Evolutionary conservation across 2,888 invertebrate species (phyloP).

Genomic region (Ichneumoninae sp.): DNA sequence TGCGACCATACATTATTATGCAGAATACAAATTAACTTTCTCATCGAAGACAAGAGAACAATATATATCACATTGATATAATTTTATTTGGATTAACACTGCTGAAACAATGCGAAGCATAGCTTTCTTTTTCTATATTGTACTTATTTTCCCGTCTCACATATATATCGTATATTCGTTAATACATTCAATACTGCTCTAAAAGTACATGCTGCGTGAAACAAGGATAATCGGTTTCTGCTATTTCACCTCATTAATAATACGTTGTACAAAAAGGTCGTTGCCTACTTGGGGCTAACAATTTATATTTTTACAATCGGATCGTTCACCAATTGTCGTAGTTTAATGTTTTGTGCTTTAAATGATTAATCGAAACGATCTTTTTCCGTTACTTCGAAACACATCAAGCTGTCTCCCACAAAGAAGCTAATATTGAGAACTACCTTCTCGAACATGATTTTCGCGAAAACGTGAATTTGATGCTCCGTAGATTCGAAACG

Average conservation of each 20-base stretch:
- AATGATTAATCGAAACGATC: slow-evolving; percentile 31
- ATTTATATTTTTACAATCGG: slow-evolving; percentile 37
- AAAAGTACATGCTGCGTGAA: slow-evolving; percentile 59
- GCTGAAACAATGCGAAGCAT: slow-evolving; percentile 77
- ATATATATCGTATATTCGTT: slow-evolving; percentile 39
- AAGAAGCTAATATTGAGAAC: slow-evolving; percentile 32
- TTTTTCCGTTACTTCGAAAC: slow-evolving; percentile 20
- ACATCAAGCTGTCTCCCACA: slow-evolving; percentile 38
- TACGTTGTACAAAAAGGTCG: slow-evolving; percentile 52
- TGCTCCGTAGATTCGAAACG: background rate
- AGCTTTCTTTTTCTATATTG: slow-evolving; percentile 67
- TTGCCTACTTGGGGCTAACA: slow-evolving; percentile 18
- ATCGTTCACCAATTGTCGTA: slow-evolving; percentile 27
- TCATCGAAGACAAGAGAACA: slow-evolving; percentile 37
- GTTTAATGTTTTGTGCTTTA: slow-evolving; percentile 42
- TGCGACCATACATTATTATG: slow-evolving; percentile 62
- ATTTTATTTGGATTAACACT: slow-evolving; percentile 76
- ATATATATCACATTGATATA: slow-evolving; percentile 65
- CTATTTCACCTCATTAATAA: slow-evolving; percentile 17
- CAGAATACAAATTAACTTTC: slow-evolving; percentile 15
- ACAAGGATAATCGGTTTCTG: slow-evolving; percentile 29
- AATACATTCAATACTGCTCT: slow-evolving; percentile 50
- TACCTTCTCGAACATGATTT: slow-evolving; percentile 26
- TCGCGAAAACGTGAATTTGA: slow-evolving; percentile 5
- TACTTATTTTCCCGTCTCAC: slow-evolving; percentile 57